These are phyloP conservation scores for Semotilus atromaculatus DNA, from an alignment of 2,797 vertebrate species.

Conservation along the genomic window DNA sequence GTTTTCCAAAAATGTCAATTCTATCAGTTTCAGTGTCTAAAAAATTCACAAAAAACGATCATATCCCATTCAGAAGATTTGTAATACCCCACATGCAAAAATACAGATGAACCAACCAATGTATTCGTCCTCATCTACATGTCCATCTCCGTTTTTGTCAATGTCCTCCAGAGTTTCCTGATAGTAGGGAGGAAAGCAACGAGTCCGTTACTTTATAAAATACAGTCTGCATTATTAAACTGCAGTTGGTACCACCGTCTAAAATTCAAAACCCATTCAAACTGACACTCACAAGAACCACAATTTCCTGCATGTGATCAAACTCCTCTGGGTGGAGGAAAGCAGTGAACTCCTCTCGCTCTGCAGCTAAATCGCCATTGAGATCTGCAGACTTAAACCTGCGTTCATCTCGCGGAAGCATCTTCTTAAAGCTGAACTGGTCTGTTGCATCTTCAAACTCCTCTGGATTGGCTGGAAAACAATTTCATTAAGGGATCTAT, in stretches of 20 bases:
- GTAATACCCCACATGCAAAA: neutral
- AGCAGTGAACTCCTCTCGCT: constrained; percentile 92
- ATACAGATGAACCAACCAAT: constrained; percentile 84
- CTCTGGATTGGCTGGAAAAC: constrained; percentile 85
- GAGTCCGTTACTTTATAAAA: neutral
- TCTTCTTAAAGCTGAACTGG: constrained; percentile 96
- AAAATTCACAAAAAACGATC: neutral
- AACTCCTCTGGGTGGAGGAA: constrained; percentile 98
- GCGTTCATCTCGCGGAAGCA: constrained; percentile 95
- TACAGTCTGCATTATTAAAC: neutral
- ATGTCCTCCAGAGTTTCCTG: constrained; percentile 99
- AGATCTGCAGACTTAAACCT: constrained; percentile 89
- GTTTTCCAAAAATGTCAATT: neutral
- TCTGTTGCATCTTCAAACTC: constrained; percentile 91
- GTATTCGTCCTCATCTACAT: constrained; percentile 96
- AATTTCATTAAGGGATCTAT: neutral
- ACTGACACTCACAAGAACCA: constrained; percentile 86
- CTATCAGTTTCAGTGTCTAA: neutral
- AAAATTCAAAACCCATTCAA: neutral
- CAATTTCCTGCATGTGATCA: constrained; percentile 96
- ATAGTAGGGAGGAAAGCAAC: neutral
- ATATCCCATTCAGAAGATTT: neutral
- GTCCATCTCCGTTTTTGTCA: constrained; percentile 93
- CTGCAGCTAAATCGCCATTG: constrained; percentile 84
- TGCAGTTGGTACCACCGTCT: neutral